Base-by-base conservation (phyloP, 2,888 invertebrate species). In the Osedax frankpressi region DNA sequence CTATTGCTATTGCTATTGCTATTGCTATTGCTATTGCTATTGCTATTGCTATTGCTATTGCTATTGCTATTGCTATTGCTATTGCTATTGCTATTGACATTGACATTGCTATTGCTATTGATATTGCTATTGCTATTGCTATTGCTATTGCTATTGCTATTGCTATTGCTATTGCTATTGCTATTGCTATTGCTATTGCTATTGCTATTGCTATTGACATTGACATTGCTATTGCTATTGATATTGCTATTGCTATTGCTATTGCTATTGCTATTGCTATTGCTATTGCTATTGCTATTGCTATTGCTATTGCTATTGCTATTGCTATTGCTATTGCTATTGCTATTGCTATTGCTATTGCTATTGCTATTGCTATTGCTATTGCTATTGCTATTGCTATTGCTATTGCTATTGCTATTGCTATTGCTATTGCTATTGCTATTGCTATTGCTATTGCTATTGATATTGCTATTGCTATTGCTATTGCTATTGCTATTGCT, bases 291-390 rank as follows among this genome's bases (percentile, higher is more conserved):
- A 63, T 44, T 75, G 70, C 63, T 75, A 74, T 63, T 75, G 63
- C 65, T 75, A 70, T 70, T 70, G 60, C 70, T 70, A 70, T 70
- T 75, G 70, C 70, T 75, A 75, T 25, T 75, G 70, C 75, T 74
- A 71, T 67, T 75, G 30, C 70, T 70, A 28, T 28, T 70, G 28
- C 70, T 70, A 28, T 28, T 70, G n/a, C 70, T 70, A 28, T 28
- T 70, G n/a, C 28, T 70, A 28, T 28, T 70, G 28, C 70, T 70
- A 28, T 28, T 70, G n/a, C 70, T 70, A 28, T 28, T 70, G 28
- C 70, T 70, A 28, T 28, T 70, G n/a, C 70, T 70, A 28, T 28
- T 70, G n/a, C 28, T 70, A 70, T 28, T 70, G n/a, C 70, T 70
- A 27, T 28, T 70, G 28, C 70, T 70, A 70, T 28, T 70, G 28